Percentiles rank a stretch among this genome's conserved stretches.
Conservation (phyloP, 1,140 invertebrate genomes). For the Saxidomus purpurata region DNA sequence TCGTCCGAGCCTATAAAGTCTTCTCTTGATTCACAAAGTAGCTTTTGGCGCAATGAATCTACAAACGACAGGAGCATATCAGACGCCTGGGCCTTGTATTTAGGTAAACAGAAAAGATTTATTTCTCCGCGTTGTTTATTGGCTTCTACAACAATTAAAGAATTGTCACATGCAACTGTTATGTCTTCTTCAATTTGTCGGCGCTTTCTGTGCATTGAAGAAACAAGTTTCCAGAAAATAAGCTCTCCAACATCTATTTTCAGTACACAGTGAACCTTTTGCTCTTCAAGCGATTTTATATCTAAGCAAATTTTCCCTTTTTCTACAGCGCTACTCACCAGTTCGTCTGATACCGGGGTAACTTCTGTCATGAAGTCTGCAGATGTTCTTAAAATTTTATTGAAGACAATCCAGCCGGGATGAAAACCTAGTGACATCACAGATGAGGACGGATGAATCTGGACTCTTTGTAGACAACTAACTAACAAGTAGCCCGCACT, state of each 20-base stretch:
- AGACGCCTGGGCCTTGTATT: background rate
- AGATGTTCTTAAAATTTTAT: constrained; percentile 77
- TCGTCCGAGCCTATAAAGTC: constrained; percentile 35
- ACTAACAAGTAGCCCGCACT: constrained; percentile 77
- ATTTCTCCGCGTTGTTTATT: constrained; percentile 71
- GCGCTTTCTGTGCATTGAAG: constrained; percentile 71
- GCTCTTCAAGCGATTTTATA: constrained; percentile 53
- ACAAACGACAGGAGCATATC: constrained; percentile 38
- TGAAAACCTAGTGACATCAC: constrained; percentile 67
- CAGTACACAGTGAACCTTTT: constrained; percentile 62
- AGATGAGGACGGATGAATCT: constrained; percentile 81
- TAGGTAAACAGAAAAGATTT: constrained; percentile 63
- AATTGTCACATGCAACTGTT: constrained; percentile 20
- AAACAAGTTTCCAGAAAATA: constrained; percentile 74
- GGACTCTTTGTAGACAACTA: constrained; percentile 68
- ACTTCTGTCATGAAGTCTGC: constrained; percentile 79
- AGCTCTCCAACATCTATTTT: constrained; percentile 70
- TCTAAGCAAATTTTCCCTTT: constrained; percentile 67
- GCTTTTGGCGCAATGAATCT: constrained; percentile 33
- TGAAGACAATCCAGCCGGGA: constrained; percentile 79
- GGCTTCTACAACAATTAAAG: constrained; percentile 74
- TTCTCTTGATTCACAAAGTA: constrained; percentile 66
- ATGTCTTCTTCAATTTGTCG: constrained; percentile 68
- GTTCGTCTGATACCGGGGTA: constrained; percentile 73
- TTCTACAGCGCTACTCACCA: constrained; percentile 67